A percentile compares a stretch with the other conserved stretches of the same genome.
Conservation (phyloP, 1,140 invertebrate species). For the Micrasema minimum region DNA sequence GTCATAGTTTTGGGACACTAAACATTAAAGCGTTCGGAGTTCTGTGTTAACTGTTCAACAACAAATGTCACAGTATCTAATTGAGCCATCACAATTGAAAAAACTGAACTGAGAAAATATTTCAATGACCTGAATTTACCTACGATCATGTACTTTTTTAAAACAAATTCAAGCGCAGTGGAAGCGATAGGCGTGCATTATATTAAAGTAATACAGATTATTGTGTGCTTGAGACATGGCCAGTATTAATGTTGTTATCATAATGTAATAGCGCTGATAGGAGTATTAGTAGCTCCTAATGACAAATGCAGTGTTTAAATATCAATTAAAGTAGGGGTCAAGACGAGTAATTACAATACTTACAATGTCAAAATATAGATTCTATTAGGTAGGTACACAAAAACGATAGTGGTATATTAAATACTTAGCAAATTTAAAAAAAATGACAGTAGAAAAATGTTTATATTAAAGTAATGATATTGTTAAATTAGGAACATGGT, state of each 20-base stretch:
- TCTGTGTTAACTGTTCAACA: background rate
- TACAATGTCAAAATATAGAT: no score
- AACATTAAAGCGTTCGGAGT: background rate
- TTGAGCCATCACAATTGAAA: conserved; percentile 48
- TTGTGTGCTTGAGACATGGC: no score
- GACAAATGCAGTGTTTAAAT: background rate
- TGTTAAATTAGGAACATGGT: no score
- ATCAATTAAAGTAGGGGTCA: background rate
- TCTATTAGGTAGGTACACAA: no score
- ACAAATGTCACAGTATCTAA: conserved; percentile 42
- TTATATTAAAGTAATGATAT: no score
- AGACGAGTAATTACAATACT: background rate
- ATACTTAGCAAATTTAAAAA: no score
- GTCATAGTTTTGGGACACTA: conserved; percentile 23
- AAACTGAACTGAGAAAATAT: conserved; percentile 49
- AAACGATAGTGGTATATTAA: no score
- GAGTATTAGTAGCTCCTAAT: no score
- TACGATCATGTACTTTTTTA: conserved; percentile 37
- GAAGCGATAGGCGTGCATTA: conserved; percentile 2
- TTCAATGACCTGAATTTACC: conserved; percentile 51
- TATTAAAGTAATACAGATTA: background rate
- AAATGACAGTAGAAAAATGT: no score
- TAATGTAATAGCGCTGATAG: no score
- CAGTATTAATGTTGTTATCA: no score
- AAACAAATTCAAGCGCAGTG: conserved; percentile 17